Percentiles rank a stretch among this genome's conserved stretches.
Evolutionary conservation across 2,797 vertebrate species (phyloP).

Genomic region (Phrynocephalus vlangalii): DNA sequence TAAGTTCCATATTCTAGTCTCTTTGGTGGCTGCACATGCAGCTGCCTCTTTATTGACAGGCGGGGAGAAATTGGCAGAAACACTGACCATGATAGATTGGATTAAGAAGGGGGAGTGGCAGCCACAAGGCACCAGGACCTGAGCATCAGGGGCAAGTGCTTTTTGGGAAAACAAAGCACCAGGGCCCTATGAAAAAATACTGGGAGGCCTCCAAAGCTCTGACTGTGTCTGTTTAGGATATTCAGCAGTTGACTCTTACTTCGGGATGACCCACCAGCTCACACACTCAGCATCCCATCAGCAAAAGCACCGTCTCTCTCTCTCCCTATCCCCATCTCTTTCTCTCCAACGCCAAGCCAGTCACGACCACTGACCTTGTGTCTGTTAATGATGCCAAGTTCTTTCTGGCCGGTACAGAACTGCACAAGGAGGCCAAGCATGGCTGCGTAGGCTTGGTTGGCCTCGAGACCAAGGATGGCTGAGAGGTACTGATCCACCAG

Average conservation of each 20-base stretch:
- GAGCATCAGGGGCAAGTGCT: not conserved
- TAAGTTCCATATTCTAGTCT: no score
- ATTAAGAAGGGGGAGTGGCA: no score
- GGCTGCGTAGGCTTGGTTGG: constrained; percentile 83
- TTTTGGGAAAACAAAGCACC: not conserved
- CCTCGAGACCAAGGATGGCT: constrained; percentile 88
- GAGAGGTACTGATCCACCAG: constrained; percentile 90
- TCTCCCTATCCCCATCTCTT: no score
- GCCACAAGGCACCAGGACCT: not conserved
- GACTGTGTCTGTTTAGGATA: not conserved
- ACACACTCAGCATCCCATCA: no score
- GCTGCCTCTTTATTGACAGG: no score
- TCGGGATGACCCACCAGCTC: no score
- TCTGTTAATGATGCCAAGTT: constrained; percentile 84
- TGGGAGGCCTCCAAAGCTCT: not conserved
- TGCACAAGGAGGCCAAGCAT: constrained; percentile 90
- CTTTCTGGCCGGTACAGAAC: constrained; percentile 89
- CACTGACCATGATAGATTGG: no score
- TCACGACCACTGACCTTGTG: constrained; percentile 82
- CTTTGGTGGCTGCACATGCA: not conserved
- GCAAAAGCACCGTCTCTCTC: not conserved
- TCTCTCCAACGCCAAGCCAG: not conserved
- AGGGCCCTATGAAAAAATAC: not conserved
- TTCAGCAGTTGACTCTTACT: not conserved
- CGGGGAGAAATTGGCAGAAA: no score